Evolutionary conservation across 2,888 invertebrate species (phyloP).

Genomic region (Drosophila stalkeri): DNA sequence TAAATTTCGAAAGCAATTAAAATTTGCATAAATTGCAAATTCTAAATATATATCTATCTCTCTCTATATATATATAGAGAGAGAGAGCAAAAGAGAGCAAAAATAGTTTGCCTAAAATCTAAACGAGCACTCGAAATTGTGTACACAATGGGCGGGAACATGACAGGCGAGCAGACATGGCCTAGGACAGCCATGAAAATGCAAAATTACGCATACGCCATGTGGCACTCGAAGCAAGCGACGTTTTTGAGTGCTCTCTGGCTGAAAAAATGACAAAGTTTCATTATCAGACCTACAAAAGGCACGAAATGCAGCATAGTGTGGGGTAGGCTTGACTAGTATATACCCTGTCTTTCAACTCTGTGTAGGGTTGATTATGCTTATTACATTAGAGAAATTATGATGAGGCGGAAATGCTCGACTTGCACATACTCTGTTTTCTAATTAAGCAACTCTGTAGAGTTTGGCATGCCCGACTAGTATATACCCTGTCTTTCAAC

Average conservation of each 20-base stretch:
- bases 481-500: too few relatives aligned
- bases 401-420: not conserved
- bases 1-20: slow-evolving; percentile 74
- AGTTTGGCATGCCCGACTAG: too few relatives aligned
- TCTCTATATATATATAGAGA: not conserved
- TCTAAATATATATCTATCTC: slow-evolving; percentile 54
- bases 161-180: slow-evolving; percentile 47
- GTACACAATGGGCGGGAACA: slow-evolving; percentile 55
- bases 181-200: slow-evolving; percentile 36
- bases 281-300: slow-evolving; percentile 44
- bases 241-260: slow-evolving; percentile 60
- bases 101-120: slow-evolving; percentile 64
- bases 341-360: not conserved
- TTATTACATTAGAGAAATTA: not conserved
- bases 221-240: slow-evolving; percentile 50
- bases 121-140: slow-evolving; percentile 61
- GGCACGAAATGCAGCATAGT: not conserved
- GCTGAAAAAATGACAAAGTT: slow-evolving; percentile 53
- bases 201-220: slow-evolving; percentile 69
- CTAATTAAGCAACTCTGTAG: too few relatives aligned
- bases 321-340: not conserved
- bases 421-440: not conserved
- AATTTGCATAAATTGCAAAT: slow-evolving; percentile 72
- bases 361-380: not conserved
- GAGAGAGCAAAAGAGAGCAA: not conserved